Evolutionary conservation across 2,797 vertebrate genomes (phyloP), one percentile per base, ranked within the genome.

Genomic region (Schizopygopsis pylzovi): DNA sequence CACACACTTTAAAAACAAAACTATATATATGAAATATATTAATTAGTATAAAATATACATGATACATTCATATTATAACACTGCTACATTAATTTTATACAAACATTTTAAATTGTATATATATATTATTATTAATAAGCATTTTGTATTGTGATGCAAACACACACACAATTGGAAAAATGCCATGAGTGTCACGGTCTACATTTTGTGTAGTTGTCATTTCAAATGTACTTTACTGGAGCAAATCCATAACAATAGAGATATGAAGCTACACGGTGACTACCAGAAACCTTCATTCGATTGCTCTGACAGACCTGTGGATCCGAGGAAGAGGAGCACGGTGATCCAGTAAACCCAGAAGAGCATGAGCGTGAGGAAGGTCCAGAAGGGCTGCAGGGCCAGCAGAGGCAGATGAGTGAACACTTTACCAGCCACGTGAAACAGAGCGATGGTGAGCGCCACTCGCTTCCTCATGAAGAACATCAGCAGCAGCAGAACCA

Each of bases 291-390:
- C 47, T 22, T 33, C 2, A 9, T 13, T 25, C 0, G 25, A 25
- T n/a, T 15, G 54, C 37, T 9, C 2, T 25, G 37, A 49, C 39
- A 0, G 91, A 99, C 98, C 98, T 93, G 97, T 90, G n/a, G 96
- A 97, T 81, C 98, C 98, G 8, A 99, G 96, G 91, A 97, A 97
- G 84, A 99, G 96, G 49, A 99, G 94, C 65, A 98, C 97, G 43
- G 93, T 94, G 71, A 99, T 95, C 98, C 98, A 99, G 91, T 98
- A 99, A 0, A 94, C 92, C 98, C 98, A 99, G 93, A 99, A 99
- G 16, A 98, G 90, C 90, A 98, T 95, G 91, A 99, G 97, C 85
- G 96, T 96, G 88, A 99, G 94, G 90, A 99, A 99, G 28, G 98
- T 99, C 98, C 98, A 99, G 90, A 99, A 96, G 13, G 98, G 98